Percentiles rank a stretch among this genome's conserved stretches.
phyloP scores from a whole-genome alignment of 2,113 vertebrate genomes.

The Megaceryle torquata region DNA sequence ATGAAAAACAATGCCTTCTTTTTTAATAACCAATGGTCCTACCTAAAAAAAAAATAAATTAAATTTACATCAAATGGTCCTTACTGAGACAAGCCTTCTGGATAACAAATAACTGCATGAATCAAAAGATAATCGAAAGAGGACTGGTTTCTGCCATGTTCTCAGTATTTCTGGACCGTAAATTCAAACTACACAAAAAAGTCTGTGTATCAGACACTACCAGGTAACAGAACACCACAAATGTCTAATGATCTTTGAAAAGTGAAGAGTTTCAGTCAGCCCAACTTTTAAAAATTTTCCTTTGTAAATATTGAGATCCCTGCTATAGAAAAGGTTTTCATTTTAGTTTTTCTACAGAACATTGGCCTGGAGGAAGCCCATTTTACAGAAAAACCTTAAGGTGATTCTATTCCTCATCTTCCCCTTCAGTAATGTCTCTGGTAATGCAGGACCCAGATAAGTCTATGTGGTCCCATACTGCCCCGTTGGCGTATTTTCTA shows the following conservation, averaged over 20 bases:
- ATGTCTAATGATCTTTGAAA: neutral
- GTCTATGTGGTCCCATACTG: neutral
- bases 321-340: neutral
- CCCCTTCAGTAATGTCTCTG: neutral
- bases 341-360: neutral
- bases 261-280: neutral
- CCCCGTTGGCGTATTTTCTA: neutral
- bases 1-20: neutral
- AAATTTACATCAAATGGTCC: neutral
- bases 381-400: neutral
- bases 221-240: neutral
- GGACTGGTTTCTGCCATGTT: neutral
- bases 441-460: neutral
- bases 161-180: neutral
- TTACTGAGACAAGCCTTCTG: neutral
- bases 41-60: neutral
- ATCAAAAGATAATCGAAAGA: neutral
- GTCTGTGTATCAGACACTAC: neutral
- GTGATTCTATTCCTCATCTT: neutral
- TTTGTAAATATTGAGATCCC: neutral
- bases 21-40: neutral
- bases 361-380: neutral
- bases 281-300: neutral
- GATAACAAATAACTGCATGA: neutral
- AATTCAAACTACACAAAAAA: neutral